Percentiles rank a stretch among this genome's conserved stretches.
phyloP scores from a whole-genome alignment of 2,797 vertebrate species.

The Hafferia zeledoni region DNA sequence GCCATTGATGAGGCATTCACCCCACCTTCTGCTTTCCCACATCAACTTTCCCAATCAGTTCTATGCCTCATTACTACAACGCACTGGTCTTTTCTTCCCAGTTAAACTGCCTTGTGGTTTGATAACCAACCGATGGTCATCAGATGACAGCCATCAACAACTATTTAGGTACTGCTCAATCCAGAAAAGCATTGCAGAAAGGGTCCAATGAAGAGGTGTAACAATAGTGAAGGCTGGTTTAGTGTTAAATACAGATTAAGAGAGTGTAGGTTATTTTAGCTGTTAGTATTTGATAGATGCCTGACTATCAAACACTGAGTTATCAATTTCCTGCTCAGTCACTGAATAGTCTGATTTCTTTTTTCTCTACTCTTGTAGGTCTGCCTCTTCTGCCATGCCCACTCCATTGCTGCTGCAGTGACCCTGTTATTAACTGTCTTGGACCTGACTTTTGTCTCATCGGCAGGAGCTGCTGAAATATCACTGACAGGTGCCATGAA shows the following conservation, averaged over 20 bases:
- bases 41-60: background rate
- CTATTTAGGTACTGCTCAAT: background rate
- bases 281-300: background rate
- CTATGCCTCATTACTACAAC: background rate
- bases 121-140: background rate
- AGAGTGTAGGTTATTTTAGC: background rate
- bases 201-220: background rate
- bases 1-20: background rate
- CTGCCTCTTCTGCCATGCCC: background rate
- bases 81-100: background rate
- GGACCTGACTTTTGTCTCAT: background rate
- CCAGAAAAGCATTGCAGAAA: background rate
- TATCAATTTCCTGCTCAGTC: background rate
- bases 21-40: background rate
- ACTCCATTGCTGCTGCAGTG: background rate
- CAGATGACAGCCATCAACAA: background rate
- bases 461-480: conserved; percentile 26
- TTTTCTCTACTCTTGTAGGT: background rate
- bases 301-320: background rate
- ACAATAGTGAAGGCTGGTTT: background rate
- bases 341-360: background rate
- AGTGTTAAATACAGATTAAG: background rate
- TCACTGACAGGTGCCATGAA: background rate
- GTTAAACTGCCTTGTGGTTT: background rate
- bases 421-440: background rate